phyloP scores from a whole-genome alignment of 2,888 invertebrate species.

The Mesorhabditis spiculigera region DNA sequence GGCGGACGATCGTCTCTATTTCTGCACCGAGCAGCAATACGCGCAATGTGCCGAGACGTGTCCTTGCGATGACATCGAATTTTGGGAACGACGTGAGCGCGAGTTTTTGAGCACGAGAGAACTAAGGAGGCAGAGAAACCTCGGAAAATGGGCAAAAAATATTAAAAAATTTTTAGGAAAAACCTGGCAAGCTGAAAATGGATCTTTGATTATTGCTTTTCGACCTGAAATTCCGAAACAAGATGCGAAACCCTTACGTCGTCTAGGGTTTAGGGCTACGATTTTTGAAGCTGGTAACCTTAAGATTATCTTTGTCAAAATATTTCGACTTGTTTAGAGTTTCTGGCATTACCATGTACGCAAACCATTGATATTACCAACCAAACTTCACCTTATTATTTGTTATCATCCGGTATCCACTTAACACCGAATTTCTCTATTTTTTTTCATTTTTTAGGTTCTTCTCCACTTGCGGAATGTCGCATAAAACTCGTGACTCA shows the following conservation, averaged over 20 bases:
- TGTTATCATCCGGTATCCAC: no score
- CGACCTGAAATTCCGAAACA: neutral
- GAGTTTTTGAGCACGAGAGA: neutral
- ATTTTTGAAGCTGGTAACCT: neutral
- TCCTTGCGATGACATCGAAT: neutral
- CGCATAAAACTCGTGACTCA: no score
- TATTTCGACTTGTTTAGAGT: no score
- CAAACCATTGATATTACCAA: no score
- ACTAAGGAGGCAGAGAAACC: no score
- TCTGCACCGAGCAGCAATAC: neutral
- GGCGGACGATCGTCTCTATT: neutral
- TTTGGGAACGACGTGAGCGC: neutral
- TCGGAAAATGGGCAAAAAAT: no score
- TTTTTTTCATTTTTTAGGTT: no score
- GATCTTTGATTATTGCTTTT: neutral
- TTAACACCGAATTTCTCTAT: no score
- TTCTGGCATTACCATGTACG: no score
- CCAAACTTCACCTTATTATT: no score
- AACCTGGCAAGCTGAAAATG: neutral
- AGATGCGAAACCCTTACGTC: neutral
- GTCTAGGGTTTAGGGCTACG: neutral
- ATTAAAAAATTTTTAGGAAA: neutral
- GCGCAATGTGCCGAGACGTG: neutral
- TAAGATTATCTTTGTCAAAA: no score
- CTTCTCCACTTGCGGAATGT: no score